Conservation (phyloP, 1,140 invertebrate genomes). For the Magallana ariakensis region DNA sequence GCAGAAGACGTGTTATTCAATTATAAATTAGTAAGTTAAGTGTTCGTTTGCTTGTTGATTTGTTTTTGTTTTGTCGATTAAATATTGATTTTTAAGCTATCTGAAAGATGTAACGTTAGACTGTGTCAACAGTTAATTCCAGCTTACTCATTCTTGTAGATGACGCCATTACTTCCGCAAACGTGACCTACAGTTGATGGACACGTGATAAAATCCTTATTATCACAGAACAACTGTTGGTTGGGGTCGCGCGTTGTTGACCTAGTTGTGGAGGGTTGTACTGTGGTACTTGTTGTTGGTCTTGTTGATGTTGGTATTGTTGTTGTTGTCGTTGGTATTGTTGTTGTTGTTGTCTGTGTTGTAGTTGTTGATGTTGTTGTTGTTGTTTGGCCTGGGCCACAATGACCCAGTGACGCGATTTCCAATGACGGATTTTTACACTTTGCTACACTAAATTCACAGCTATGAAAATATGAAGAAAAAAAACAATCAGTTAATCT, state of each 20-base stretch:
- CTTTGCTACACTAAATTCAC: conserved; percentile 14
- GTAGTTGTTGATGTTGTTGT: background rate
- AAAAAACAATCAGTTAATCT: too few relatives aligned
- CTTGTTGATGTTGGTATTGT: background rate
- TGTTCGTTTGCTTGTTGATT: too few relatives aligned
- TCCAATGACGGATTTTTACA: background rate
- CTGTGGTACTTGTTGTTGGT: background rate
- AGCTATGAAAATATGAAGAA: background rate
- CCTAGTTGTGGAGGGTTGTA: background rate
- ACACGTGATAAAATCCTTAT: background rate
- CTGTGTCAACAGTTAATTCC: too few relatives aligned
- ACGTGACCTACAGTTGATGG: background rate
- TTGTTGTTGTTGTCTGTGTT: background rate
- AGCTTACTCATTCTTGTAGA: conserved; percentile 11
- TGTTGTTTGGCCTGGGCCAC: background rate
- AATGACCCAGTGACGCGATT: background rate
- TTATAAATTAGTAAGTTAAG: too few relatives aligned
- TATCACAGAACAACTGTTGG: conserved; percentile 21
- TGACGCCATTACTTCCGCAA: background rate
- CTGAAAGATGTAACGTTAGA: too few relatives aligned
- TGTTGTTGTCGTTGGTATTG: background rate
- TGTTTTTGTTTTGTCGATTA: too few relatives aligned
- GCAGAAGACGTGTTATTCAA: too few relatives aligned
- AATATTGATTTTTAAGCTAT: too few relatives aligned
- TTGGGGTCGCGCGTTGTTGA: background rate